Conservation (phyloP, 2,797 vertebrate genomes). For the Delichon dasypus region DNA sequence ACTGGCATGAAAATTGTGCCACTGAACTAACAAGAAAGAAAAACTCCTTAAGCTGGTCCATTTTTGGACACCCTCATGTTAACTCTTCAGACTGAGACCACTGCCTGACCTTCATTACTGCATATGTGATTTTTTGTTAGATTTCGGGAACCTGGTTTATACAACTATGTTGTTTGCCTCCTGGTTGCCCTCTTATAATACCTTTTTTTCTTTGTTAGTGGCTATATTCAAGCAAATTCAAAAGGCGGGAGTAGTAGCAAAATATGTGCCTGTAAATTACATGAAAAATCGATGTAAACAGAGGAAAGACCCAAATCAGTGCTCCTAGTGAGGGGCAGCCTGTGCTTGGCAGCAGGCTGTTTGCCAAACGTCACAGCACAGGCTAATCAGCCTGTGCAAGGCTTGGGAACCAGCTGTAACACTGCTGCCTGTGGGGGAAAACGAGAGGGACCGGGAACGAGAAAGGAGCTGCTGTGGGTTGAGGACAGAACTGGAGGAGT, state of each 20-base stretch:
- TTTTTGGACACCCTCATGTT: conserved; percentile 39
- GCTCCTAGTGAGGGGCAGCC: background rate
- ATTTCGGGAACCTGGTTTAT: background rate
- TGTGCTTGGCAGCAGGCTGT: background rate
- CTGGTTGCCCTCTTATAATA: background rate
- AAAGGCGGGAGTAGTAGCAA: background rate
- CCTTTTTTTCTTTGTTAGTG: background rate
- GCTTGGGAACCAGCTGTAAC: background rate
- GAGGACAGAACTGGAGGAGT: background rate
- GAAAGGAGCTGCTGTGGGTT: background rate
- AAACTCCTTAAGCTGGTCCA: conserved; percentile 14
- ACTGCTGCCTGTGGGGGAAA: background rate
- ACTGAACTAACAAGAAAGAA: conserved; percentile 50
- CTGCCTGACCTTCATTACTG: background rate
- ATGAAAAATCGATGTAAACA: background rate
- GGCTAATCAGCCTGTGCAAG: background rate
- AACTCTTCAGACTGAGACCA: conserved; percentile 32
- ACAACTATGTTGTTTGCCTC: background rate
- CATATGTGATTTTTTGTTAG: background rate
- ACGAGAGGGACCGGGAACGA: background rate
- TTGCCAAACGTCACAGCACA: background rate
- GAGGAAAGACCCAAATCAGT: background rate
- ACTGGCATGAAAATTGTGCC: conserved; percentile 55
- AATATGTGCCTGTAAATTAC: background rate
- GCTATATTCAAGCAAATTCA: background rate